These are phyloP conservation scores for Ernsta delagoae DNA, from an alignment of 2,888 invertebrate species.

Conservation along the genomic window DNA sequence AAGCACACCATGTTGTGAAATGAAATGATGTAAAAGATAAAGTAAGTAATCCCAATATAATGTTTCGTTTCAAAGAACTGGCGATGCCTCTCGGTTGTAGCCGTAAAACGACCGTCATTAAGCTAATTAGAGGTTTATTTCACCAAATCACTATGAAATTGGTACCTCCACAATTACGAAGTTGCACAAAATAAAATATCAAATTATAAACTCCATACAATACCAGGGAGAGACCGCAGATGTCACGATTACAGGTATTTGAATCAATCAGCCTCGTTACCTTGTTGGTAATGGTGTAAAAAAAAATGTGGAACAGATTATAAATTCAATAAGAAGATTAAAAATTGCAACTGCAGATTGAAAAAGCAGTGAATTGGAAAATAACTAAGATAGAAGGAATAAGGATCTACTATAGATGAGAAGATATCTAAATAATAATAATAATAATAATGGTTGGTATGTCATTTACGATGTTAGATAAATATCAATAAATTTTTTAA, in stretches of 20 bases:
- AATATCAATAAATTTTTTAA: too few species aligned
- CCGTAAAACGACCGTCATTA: conserved; percentile 34
- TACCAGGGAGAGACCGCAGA: conserved; percentile 16
- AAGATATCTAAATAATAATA: too few species aligned
- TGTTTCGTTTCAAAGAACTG: conserved; percentile 15
- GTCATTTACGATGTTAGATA: too few species aligned
- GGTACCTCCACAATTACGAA: conserved; percentile 32
- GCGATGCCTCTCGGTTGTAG: conserved; percentile 2
- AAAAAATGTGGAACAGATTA: conserved; percentile 11
- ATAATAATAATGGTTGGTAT: too few species aligned
- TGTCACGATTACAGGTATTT: conserved; percentile 23
- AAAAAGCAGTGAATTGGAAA: too few species aligned
- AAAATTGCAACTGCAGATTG: too few species aligned
- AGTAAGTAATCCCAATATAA: neutral
- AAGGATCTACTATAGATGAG: too few species aligned
- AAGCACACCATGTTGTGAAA: conserved; percentile 5
- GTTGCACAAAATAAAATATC: conserved; percentile 23
- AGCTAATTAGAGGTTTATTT: conserved; percentile 36
- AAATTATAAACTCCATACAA: conserved; percentile 10
- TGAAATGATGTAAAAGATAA: neutral
- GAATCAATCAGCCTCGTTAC: conserved; percentile 27
- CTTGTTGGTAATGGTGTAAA: conserved; percentile 15
- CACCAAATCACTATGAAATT: conserved; percentile 34
- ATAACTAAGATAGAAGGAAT: too few species aligned
- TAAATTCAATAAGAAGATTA: neutral